A percentile compares a stretch with the other conserved stretches of the same genome.
Evolutionary conservation across 2,113 vertebrate genomes (phyloP).

Genomic region (Tragulus kanchil): DNA sequence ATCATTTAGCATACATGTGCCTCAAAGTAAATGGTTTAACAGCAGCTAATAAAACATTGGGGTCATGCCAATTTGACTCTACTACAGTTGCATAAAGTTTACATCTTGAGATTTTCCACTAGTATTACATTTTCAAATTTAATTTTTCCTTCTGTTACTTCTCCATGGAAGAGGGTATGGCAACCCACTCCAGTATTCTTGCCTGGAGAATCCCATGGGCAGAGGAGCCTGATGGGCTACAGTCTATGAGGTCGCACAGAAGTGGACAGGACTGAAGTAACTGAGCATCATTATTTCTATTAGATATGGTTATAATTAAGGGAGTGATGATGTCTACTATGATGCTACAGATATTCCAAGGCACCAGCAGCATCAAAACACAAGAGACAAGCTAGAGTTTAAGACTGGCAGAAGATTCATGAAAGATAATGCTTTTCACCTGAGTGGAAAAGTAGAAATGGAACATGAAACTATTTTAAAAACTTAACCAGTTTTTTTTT

Average conservation of each 20-base stretch:
- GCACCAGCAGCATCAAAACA: neutral
- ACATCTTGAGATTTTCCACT: neutral
- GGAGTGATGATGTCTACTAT: too few species aligned
- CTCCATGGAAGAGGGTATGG: too few species aligned
- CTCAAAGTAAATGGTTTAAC: constrained; percentile 8
- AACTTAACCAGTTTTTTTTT: too few species aligned
- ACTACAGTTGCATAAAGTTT: neutral
- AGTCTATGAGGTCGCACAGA: too few species aligned
- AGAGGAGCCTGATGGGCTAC: too few species aligned
- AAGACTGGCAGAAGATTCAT: neutral
- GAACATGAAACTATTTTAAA: neutral
- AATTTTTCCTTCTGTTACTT: neutral
- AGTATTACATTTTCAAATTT: neutral
- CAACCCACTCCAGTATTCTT: too few species aligned
- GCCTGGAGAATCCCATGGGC: too few species aligned
- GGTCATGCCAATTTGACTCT: neutral
- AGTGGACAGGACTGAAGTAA: too few species aligned
- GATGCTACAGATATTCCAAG: neutral
- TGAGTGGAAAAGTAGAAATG: neutral
- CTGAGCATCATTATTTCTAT: neutral
- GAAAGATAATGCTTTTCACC: neutral
- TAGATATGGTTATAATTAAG: neutral
- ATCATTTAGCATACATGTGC: neutral
- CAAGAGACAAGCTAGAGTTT: neutral
- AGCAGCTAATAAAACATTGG: constrained; percentile 13